Base-by-base conservation (phyloP, 92 coral and sea anemone species). In the Zoanthus sociatus region DNA sequence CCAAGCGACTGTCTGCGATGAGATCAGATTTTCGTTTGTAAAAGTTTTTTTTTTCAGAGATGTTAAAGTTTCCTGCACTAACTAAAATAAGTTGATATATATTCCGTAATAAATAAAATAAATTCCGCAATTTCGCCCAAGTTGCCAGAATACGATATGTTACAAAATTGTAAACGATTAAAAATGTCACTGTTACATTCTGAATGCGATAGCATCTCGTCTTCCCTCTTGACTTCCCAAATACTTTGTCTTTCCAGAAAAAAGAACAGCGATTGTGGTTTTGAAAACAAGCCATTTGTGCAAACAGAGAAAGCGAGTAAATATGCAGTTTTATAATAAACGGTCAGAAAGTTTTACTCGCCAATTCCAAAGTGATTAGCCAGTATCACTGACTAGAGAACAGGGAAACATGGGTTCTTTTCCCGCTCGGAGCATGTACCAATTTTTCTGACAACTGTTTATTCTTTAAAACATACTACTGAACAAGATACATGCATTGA, bases 1-100 rank as follows among this genome's bases (percentile, higher is more conserved):
- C 90, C 90, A 1, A 79, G 76, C 48, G 58, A 50, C 9, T 54
- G 83, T 42, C 69, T 77, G 71, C 81, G 90, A 45, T 6, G 86
- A 42, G 90, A 78, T 78, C 83, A 79, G 71, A 82, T 64, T 48
- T 56, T 81, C 87, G 75, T 88, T 13, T 81, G 70, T 33, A 71
- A 33, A 18, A 81, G 58, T n/a, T n/a, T 72, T 79, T 73, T 81
- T 88, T 79, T 58, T 72, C 87, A 2, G 75, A 44, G 79, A 70
- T 77, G 37, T 69, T 60, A 31, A 73, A 37, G 2, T 54, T 48
- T 17, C 76, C 83, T 56, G 90, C 63, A 30, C 87, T 15, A 61
- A 69, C 83, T 61, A 81, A 55, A 13, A 73, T 60, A 16, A 60
- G 55, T 16, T 75, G 82, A 26, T 26, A 26, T 26, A 26, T 26